Base-by-base conservation (phyloP, 2,113 vertebrate species). In the Scomber japonicus region DNA sequence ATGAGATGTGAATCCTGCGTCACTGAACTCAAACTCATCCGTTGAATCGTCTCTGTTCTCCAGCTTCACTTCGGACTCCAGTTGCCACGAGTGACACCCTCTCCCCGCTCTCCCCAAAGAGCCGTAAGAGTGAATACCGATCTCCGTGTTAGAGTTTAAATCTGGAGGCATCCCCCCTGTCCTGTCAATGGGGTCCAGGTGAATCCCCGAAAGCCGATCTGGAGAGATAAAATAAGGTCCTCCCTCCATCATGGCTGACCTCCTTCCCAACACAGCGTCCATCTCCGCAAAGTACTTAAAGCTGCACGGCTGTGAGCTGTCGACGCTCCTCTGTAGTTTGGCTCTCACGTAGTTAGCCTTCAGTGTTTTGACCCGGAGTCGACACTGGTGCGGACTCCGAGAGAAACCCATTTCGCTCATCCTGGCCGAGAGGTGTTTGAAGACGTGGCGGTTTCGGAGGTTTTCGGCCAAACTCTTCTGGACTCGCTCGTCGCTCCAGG, bases 391-490 rank as follows among this genome's bases (percentile, higher is more conserved):
- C 0, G 92, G 89, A 51, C 89, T 92, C 9, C 92, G 79, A 3
- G 69, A 81, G 75, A 92, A 93, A 1, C 90, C 92, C 89, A 88
- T 84, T 3, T 92, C 89, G 1, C 70, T 89, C 92, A 93, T 92
- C 50, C 92, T 89, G 16, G 72, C 67, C 0, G 92, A 89, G 2
- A 92, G 92, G 72, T 91, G 90, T 24, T 93, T 93, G 75, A 93
- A 93, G 17, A 93, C 88, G 1, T 91, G 89, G 14, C 86, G 87
- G 89, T 93, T 93, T 21, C 92, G 78, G 1, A 92, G 83, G 82
- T 90, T 93, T 49, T 93, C 92, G 0, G 88, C 88, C 80, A 93
- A 64, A 62, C 86, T 91, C 83, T 88, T 91, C 80, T 93, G 92
- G 46, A 93, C 81, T 10, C 89, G 89, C 82, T 91, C 86, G 9